Evolutionary conservation across 2,113 vertebrate species (phyloP), one percentile per base, ranked within the genome.

Genomic region (Sula dactylatra): DNA sequence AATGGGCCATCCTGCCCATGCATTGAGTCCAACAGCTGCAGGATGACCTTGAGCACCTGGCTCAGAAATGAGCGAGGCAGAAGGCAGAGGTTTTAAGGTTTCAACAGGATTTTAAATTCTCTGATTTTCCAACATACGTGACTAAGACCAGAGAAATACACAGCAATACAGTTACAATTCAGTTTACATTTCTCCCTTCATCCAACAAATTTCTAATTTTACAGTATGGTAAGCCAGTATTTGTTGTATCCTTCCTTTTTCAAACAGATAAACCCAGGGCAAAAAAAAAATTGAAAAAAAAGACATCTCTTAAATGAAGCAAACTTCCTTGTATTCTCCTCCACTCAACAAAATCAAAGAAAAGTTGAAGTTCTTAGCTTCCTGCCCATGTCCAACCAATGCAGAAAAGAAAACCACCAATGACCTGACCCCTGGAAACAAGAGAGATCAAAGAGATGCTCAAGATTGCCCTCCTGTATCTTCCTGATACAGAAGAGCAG

Each of bases 1-100:
- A 77, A 83, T 0, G 1, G 14, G 27, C 5, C 16, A 77, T 19
- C 24, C 11, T 58, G 36, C 16, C 50, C 24, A 20, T 52, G 26
- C 13, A 38, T 31, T 38, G 36, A 56, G 36, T 21, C 17, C 26
- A 87, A 38, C 9, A 56, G n/a, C 42, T 49, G 42, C 36, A 56
- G 42, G 14, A 62, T 27, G 26, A 50, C 27, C 26, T 80, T 13
- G 8, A 29, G n/a, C 42, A 62, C 22, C 10, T 38, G 47, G 44
- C 67, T 69, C 31, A 56, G 61, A 85, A 54, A 62, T 1, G 1
- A 0, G 0, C 5, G 9, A 55, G 65, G 36, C 18, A 47, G n/a
- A 72, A 58, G 10, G n/a, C n/a, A n/a, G n/a, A n/a, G n/a, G 24
- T 50, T 62, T 61, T 54, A 15, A 34, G 3, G 26, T 70, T 82